These are phyloP conservation scores for Chitala chitala DNA, from an alignment of 2,113 vertebrate genomes.

Conservation along the genomic window DNA sequence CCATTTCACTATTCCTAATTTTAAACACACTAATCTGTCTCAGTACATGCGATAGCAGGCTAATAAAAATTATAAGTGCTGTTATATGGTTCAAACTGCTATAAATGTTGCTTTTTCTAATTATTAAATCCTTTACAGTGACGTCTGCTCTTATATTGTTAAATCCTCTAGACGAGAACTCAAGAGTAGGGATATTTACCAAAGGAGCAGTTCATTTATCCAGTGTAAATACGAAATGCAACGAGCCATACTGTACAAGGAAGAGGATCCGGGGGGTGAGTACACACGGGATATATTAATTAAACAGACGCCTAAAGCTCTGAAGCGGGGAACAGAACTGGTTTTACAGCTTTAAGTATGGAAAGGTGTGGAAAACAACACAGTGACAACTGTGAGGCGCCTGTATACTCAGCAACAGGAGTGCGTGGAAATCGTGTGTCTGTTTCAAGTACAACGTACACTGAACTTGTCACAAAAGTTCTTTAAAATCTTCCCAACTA, in stretches of 20 bases:
- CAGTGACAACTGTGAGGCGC: too few species aligned
- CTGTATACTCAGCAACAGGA: neutral
- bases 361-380: too few species aligned
- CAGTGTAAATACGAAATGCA: slow-evolving; percentile 1
- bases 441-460: neutral
- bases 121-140: neutral
- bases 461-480: neutral
- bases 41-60: too few species aligned
- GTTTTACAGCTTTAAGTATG: neutral
- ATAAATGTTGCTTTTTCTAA: neutral
- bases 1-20: neutral
- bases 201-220: neutral
- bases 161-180: too few species aligned
- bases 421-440: neutral
- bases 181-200: neutral
- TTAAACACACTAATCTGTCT: neutral
- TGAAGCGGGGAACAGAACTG: neutral
- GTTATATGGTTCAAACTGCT: too few species aligned
- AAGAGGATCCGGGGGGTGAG: neutral
- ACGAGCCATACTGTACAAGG: neutral
- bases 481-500: neutral
- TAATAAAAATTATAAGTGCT: too few species aligned
- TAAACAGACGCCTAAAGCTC: neutral
- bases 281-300: neutral
- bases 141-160: neutral